Evolutionary conservation across 2,888 invertebrate species (phyloP).

Genomic region (Therioaphis trifolii): DNA sequence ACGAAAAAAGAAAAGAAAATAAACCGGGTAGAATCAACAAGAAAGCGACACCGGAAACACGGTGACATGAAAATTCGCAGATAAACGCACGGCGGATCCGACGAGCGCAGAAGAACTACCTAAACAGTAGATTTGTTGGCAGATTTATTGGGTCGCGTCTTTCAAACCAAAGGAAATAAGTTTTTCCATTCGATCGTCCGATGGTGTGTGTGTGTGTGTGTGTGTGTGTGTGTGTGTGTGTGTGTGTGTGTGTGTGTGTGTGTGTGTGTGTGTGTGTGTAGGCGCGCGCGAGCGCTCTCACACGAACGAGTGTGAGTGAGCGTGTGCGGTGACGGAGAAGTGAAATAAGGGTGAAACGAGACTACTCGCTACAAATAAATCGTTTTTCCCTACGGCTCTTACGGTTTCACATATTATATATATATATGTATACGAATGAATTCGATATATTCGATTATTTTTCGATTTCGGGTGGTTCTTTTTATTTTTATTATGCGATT

Average conservation of each 20-base stretch:
- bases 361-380: conserved; percentile 48
- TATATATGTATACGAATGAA: background rate
- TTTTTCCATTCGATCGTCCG: conserved; percentile 33
- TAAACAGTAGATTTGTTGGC: conserved; percentile 56
- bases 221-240: too few species aligned
- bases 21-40: background rate
- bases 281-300: too few species aligned
- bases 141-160: conserved; percentile 60
- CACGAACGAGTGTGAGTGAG: too few species aligned
- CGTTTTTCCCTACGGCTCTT: conserved; percentile 42
- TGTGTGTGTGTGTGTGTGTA: too few species aligned
- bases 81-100: conserved; percentile 29
- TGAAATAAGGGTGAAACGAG: too few species aligned
- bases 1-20: background rate
- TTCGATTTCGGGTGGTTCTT: conserved; percentile 53
- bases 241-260: too few species aligned
- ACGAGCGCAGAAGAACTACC: conserved; percentile 15
- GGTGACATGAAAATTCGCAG: conserved; percentile 45
- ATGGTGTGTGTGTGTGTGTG: background rate
- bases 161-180: conserved; percentile 45
- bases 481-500: conserved; percentile 55
- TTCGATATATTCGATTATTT: conserved; percentile 56
- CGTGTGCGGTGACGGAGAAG: too few species aligned
- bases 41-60: conserved; percentile 35
- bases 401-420: background rate